Base-by-base conservation (phyloP, 2,113 vertebrate species). In the Microtus montanus region DNA sequence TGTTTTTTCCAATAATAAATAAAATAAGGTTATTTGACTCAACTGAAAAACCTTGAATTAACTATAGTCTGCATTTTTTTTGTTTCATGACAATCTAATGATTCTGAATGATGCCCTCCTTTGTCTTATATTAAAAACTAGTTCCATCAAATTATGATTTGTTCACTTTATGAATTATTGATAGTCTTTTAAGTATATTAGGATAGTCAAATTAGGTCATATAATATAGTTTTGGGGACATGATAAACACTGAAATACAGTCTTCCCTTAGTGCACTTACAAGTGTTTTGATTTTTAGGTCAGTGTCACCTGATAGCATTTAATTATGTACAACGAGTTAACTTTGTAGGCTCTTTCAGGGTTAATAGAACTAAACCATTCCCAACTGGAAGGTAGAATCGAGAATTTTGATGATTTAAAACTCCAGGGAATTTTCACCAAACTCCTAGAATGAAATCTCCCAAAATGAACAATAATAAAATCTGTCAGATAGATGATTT, bases 391-490 rank as follows among this genome's bases (percentile, higher is more conserved):
- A 73, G 28, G 66, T 92, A 44, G 66, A 80, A 88, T 75, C 94
- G 54, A 17, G 49, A 38, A 44, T 52, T 82, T 1, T 4, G 15
- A 7, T 70, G 63, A 96, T 80, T 92, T 96, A 93, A 95, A 86
- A 58, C 58, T 33, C 2, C 64, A 70, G 38, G 44, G 35, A 96
- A 47, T 93, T 93, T 94, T n/a, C 30, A 35, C 64, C 84, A 73
- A 92, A 85, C 82, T 9, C 2, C 19, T 80, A 28, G 38, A 19
- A 41, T 96, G 91, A 91, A 93, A 87, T 94, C 92, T 97, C 35
- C 74, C 64, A 82, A 92, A 95, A 86, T 35, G 73, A 95, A 86
- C 92, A 63, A 87, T 77, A 41, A 84, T 93, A 88, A 96, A 94
- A 90, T 73, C 20, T 95, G 74, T 33, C 14, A 63, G 75, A 44